Percentiles rank a stretch among this genome's conserved stretches.
Conservation (phyloP, 64 coral and sea anemone species). For the Catalaphyllia jardinei region DNA sequence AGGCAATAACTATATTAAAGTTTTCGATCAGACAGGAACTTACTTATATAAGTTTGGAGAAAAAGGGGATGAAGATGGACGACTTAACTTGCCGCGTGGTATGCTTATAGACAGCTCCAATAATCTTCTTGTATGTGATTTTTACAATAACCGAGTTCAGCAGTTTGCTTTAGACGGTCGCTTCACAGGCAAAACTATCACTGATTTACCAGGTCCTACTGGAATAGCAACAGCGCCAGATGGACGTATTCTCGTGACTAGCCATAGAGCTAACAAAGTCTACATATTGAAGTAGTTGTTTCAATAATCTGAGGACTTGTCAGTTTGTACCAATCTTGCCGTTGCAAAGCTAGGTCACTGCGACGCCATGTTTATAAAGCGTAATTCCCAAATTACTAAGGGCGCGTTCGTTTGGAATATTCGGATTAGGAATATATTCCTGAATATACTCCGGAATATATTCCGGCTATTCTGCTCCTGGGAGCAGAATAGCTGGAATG, state of each 20-base stretch:
- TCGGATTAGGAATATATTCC: too few species aligned
- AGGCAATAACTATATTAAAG: conserved; percentile 30
- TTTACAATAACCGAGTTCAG: conserved; percentile 34
- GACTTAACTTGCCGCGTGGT: not conserved
- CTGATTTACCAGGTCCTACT: not conserved
- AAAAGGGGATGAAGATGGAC: conserved; percentile 8
- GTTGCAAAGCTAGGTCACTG: too few species aligned
- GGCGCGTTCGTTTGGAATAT: too few species aligned
- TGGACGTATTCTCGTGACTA: conserved; percentile 7
- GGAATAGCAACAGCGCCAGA: conserved; percentile 4
- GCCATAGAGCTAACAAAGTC: too few species aligned
- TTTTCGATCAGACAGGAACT: conserved; percentile 25
- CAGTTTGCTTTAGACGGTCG: conserved; percentile 39
- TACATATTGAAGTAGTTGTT: not conserved
- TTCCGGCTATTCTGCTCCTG: too few species aligned
- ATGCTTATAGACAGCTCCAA: conserved; percentile 16
- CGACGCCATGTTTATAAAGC: too few species aligned
- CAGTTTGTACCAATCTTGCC: too few species aligned
- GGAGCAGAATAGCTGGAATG: too few species aligned
- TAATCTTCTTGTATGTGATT: conserved; percentile 48
- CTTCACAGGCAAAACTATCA: conserved; percentile 29
- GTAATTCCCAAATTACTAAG: too few species aligned
- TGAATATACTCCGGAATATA: too few species aligned
- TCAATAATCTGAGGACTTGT: not conserved
- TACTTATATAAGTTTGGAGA: not conserved